phyloP scores from a whole-genome alignment of 64 coral and sea anemone genomes.

The Orbicella faveolata region DNA sequence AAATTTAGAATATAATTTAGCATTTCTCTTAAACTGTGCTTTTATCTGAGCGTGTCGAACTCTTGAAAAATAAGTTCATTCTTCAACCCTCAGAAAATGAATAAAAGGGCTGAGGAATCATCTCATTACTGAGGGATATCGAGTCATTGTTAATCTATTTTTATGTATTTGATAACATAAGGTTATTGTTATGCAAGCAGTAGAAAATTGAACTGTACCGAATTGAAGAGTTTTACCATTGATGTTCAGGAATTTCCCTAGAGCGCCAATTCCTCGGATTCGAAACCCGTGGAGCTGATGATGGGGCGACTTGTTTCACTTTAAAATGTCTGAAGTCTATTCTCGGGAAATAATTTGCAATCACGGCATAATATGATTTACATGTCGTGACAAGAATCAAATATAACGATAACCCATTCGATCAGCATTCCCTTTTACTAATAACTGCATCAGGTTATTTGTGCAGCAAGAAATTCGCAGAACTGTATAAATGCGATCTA shows the following conservation, averaged over 20 bases:
- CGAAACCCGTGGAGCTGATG: neutral
- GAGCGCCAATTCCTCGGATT: neutral
- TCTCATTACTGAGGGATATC: no score
- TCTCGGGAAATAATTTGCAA: slow-evolving; percentile 23
- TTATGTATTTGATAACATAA: no score
- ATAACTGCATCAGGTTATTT: neutral
- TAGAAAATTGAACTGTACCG: no score
- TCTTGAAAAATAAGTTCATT: no score
- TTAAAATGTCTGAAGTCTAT: neutral
- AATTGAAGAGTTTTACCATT: neutral
- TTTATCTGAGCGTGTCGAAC: no score
- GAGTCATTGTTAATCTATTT: no score
- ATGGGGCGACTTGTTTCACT: neutral
- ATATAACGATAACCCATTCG: neutral
- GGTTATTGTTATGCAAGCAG: no score
- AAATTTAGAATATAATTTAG: no score
- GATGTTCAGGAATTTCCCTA: neutral
- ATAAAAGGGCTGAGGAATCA: no score
- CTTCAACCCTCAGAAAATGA: no score
- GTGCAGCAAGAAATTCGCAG: neutral
- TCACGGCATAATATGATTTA: neutral
- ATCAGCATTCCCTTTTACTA: neutral
- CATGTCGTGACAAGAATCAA: neutral
- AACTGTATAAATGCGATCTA: neutral
- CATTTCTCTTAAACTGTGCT: no score